Evolutionary conservation across 2,888 invertebrate genomes (phyloP).

Genomic region (Abscondita cerata): DNA sequence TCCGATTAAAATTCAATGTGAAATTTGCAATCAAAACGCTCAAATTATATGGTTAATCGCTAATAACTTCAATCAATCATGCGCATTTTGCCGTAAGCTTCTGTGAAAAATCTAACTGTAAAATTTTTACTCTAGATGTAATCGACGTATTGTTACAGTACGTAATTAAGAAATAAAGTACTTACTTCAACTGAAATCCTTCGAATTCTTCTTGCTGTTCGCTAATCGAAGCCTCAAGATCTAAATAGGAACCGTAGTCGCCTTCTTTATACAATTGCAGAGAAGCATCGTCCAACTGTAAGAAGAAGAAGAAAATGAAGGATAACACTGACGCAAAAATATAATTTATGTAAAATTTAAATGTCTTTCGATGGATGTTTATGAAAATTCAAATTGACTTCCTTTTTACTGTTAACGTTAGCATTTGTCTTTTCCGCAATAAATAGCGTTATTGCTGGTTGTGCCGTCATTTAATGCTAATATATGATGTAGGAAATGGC

Average conservation of each 20-base stretch:
- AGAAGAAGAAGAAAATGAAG: slow-evolving; percentile 53
- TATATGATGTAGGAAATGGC: too few species aligned
- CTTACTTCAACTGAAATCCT: slow-evolving; percentile 92
- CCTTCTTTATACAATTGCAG: slow-evolving; percentile 97
- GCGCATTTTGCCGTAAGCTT: too few species aligned
- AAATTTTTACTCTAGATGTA: not conserved
- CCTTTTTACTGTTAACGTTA: too few species aligned
- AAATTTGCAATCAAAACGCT: slow-evolving; percentile 3
- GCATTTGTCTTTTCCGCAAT: too few species aligned
- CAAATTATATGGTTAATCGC: not conserved
- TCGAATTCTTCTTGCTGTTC: slow-evolving; percentile 98
- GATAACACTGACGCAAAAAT: not conserved
- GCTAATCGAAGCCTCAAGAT: slow-evolving; percentile 93
- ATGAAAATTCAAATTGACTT: too few species aligned
- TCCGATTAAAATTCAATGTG: too few species aligned
- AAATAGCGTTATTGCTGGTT: too few species aligned
- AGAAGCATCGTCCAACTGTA: slow-evolving; percentile 96
- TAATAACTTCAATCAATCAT: not conserved
- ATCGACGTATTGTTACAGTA: too few species aligned
- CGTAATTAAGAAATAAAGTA: slow-evolving; percentile 37
- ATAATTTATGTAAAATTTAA: too few species aligned
- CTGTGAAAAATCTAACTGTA: not conserved
- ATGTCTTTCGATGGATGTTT: too few species aligned
- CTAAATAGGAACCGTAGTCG: slow-evolving; percentile 96
- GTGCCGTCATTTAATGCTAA: too few species aligned